Evolutionary conservation across 2,797 vertebrate genomes (phyloP).

Genomic region (Podarcis lilfordi): DNA sequence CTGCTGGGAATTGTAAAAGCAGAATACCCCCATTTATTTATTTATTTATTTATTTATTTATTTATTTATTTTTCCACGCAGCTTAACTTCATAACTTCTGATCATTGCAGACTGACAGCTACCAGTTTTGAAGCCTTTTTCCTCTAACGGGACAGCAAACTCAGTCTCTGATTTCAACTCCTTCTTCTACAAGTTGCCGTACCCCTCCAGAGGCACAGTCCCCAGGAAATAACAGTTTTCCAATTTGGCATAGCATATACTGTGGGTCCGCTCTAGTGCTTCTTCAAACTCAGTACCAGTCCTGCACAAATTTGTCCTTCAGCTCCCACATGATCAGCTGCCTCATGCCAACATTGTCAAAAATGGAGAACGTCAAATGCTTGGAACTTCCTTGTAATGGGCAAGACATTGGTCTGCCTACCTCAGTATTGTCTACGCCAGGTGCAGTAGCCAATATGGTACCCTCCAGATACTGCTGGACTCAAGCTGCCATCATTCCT

Average conservation of each 20-base stretch:
- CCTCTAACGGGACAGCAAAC: rapidly evolving
- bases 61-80: background rate
- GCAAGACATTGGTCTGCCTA: too few species aligned
- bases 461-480: too few species aligned
- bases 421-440: too few species aligned
- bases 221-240: conserved; percentile 16
- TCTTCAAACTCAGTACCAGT: background rate
- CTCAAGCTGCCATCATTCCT: too few species aligned
- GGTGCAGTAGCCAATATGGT: too few species aligned
- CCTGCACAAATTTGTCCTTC: background rate
- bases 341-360: background rate
- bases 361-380: background rate
- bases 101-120: background rate
- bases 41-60: background rate
- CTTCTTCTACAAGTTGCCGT: background rate
- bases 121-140: background rate
- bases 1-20: background rate
- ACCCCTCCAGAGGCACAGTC: background rate
- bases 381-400: too few species aligned
- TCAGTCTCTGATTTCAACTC: background rate
- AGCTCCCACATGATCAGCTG: background rate
- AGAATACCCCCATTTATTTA: background rate
- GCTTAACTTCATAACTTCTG: rapidly evolving
- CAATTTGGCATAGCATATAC: background rate
- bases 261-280: background rate